Conservation (phyloP, 2,113 vertebrate genomes). For the Tapirus terrestris region DNA sequence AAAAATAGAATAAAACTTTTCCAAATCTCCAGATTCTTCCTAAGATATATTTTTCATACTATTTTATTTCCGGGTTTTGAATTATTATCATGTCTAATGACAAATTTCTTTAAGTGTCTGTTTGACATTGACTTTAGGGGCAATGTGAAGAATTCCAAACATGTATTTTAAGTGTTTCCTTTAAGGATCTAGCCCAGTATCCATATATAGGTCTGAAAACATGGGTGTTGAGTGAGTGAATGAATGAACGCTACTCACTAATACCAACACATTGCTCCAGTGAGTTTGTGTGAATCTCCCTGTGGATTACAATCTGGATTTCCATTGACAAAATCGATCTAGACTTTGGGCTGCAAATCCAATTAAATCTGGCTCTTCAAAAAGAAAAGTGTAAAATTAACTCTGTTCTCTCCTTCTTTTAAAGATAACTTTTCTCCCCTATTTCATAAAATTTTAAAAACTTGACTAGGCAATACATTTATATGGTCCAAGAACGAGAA, state of each 20-base stretch:
- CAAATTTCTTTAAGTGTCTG: background rate
- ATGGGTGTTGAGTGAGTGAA: background rate
- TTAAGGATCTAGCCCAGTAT: background rate
- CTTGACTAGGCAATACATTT: background rate
- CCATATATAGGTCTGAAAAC: background rate
- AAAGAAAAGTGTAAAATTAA: background rate
- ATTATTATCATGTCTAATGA: background rate
- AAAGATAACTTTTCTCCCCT: background rate
- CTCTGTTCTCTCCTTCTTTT: conserved; percentile 2
- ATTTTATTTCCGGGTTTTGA: conserved; percentile 33
- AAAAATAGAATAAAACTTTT: conserved; percentile 45
- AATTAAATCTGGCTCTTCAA: background rate
- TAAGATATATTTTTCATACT: background rate
- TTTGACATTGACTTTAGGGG: background rate
- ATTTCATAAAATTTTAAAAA: background rate
- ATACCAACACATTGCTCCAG: background rate
- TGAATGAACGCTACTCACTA: background rate
- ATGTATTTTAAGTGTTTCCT: background rate
- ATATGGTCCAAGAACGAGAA: background rate
- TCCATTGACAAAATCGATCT: background rate
- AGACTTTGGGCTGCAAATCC: background rate
- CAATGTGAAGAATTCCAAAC: background rate
- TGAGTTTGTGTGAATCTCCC: background rate
- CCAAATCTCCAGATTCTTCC: background rate
- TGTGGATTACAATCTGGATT: background rate